Base-by-base conservation (phyloP, 2,888 invertebrate genomes). In the Euproctis similis region DNA sequence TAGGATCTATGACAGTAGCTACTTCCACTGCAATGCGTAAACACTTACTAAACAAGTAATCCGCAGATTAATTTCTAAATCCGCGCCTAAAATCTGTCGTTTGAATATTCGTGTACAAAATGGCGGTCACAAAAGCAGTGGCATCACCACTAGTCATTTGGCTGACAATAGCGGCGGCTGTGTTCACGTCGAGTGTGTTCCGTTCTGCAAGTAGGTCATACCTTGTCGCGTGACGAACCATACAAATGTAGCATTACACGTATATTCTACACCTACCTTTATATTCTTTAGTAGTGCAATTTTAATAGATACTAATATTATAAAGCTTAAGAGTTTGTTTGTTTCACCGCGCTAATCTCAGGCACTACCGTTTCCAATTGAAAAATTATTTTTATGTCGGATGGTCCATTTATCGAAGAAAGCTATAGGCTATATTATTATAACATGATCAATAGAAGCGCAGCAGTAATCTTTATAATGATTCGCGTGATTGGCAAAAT, bases 201-300 rank as follows among this genome's bases (percentile, higher is more conserved):
- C 47, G 42, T 44, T 44, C 36, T 38, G 46, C 42, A 58, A 50
- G 48, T 58, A 34, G 59, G 59, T 59, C 59, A 55, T 43, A 35
- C 34, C 30, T 28, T 38, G 44, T 36, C 34, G 36, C 25, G 33
- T 28, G 26, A 31, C 27, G 23, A 31, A 27, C 8, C 18, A 17
- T 12, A 33, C 21, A 6, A 27, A 30, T 57, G n/a, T 52, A 50
- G 12, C n/a, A 30, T 12, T 20, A 24, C 7, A 14, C 6, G n/a
- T n/a, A n/a, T 30, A 45, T 38, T 12, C 39, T 35, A 28, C 36
- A n/a, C 35, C 23, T 24, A 19, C 28, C 23, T 21, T 28, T 18
- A 25, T 12, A 4, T 12, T 22, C 13, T 24, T 26, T 26, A 25
- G 30, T 40, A 43, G 16, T 24, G 12, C 17, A 28, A 14, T 4